Evolutionary conservation across 30 jellyfish, hydroid and myxozoan species (phyloP).

Genomic region (Rhopilema esculentum): DNA sequence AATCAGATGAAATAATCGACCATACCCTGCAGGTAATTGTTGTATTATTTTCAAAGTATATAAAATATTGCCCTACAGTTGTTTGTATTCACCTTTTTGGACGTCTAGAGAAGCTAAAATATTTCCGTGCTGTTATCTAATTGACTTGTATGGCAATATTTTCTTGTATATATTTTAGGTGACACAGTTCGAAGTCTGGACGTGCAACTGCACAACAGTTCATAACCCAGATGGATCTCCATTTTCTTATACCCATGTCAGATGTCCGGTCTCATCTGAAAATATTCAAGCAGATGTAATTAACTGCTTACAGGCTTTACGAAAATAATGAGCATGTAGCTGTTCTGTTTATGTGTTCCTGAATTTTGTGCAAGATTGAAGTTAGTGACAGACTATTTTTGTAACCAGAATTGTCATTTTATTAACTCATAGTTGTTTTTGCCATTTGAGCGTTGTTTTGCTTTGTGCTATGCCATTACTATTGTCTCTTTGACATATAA

Average conservation of each 20-base stretch:
- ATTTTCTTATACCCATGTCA: conserved; percentile 49
- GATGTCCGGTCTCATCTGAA: conserved; percentile 51
- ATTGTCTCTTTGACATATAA: too few species aligned
- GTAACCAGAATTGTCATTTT: neutral
- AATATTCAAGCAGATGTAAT: conserved; percentile 19
- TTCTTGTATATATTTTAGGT: neutral
- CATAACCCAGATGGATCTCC: conserved; percentile 20
- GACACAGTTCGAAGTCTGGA: conserved; percentile 57
- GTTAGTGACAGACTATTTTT: neutral
- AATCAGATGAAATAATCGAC: conserved; percentile 24
- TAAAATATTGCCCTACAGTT: neutral
- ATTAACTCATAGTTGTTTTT: neutral
- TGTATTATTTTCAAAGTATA: neutral
- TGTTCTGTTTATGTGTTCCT: neutral
- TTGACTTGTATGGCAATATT: neutral
- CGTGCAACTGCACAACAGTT: conserved; percentile 60
- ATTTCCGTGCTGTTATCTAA: too few species aligned
- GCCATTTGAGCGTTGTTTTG: neutral
- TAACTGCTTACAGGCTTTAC: conserved; percentile 53
- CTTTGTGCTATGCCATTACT: neutral
- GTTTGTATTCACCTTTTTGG: too few species aligned
- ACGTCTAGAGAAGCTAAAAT: too few species aligned
- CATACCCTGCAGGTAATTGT: conserved; percentile 14
- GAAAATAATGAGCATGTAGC: neutral
- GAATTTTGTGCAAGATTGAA: neutral